Percentiles rank a stretch among this genome's conserved stretches.
Evolutionary conservation across 2,888 invertebrate genomes (phyloP).

Genomic region (Cosmia pyralina): DNA sequence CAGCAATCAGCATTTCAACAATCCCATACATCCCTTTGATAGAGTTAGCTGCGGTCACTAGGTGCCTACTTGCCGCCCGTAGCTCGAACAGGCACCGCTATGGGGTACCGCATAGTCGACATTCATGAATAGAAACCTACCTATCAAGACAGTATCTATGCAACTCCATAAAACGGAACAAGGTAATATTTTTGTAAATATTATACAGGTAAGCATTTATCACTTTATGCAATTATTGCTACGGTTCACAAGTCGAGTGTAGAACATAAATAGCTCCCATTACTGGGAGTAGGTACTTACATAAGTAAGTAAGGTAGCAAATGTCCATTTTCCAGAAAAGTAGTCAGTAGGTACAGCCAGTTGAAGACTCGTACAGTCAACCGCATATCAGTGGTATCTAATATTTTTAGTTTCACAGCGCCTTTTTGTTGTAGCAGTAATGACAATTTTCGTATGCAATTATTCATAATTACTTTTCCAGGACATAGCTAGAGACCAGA

Average conservation of each 20-base stretch:
- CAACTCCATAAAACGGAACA: background rate
- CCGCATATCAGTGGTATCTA: background rate
- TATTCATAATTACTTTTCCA: background rate
- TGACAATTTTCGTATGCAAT: background rate
- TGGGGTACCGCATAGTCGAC: background rate
- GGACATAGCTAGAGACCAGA: background rate
- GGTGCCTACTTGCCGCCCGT: background rate
- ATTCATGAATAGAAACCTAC: no score
- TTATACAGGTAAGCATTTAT: background rate
- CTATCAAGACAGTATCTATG: no score
- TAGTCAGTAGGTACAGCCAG: background rate
- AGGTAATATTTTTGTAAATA: conserved; percentile 5
- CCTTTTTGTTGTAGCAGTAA: background rate
- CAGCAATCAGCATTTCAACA: background rate
- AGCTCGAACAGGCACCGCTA: background rate
- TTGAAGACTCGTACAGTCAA: background rate
- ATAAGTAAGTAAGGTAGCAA: no score
- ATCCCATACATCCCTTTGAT: background rate
- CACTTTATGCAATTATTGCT: background rate
- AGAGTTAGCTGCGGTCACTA: background rate
- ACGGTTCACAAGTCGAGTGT: background rate
- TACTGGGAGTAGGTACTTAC: background rate
- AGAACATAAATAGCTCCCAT: background rate
- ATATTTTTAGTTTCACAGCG: background rate
- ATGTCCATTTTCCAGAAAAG: background rate